phyloP scores from a whole-genome alignment of 2,113 vertebrate species.

The Equus przewalskii region DNA sequence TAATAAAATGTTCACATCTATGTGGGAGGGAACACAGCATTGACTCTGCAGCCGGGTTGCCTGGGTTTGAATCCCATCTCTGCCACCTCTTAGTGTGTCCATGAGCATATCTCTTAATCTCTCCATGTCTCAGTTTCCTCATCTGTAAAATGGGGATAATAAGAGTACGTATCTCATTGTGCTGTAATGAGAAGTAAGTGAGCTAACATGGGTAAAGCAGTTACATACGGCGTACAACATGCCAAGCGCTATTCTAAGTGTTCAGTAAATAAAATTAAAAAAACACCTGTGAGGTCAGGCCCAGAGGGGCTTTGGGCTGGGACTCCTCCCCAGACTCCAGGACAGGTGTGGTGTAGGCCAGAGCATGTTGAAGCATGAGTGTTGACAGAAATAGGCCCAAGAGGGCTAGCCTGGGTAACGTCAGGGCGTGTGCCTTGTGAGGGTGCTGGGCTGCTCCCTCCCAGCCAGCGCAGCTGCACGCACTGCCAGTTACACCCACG shows the following conservation, averaged over 20 bases:
- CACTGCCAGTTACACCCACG: slow-evolving; percentile 68
- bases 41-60: not conserved
- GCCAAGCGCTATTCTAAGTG: not conserved
- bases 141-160: not conserved
- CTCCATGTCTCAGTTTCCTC: not conserved
- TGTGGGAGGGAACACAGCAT: not conserved
- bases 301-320: not conserved
- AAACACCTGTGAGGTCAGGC: not conserved
- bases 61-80: not conserved
- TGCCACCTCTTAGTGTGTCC: not conserved
- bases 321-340: not conserved
- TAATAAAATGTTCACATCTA: not conserved
- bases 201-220: not conserved
- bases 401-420: slow-evolving; percentile 56
- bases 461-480: slow-evolving; percentile 51
- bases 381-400: slow-evolving; percentile 51
- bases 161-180: not conserved
- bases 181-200: slow-evolving; percentile 6
- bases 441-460: slow-evolving; percentile 70
- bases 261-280: not conserved
- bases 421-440: slow-evolving; percentile 52
- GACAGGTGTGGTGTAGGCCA: not conserved
- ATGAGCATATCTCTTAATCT: not conserved
- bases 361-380: slow-evolving; percentile 42
- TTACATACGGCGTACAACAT: not conserved